Evolutionary conservation across 2,113 vertebrate genomes (phyloP).

Genomic region (Gulo gulo): DNA sequence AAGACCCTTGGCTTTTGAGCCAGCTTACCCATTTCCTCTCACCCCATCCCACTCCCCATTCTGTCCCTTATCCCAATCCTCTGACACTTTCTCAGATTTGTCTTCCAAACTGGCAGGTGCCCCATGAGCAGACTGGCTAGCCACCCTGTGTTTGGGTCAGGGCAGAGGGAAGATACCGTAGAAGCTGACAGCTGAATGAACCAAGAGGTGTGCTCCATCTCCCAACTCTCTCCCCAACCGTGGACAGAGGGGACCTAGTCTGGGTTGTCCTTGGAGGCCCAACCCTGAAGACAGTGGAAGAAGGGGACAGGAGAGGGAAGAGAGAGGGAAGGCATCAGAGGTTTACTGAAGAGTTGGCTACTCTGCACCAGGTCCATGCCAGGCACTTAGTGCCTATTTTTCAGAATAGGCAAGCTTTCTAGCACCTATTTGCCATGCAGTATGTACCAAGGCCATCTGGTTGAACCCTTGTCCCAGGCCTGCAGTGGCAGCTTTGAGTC

Average conservation of each 20-base stretch:
- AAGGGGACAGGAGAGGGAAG: background rate
- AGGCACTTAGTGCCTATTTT: background rate
- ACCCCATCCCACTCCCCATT: background rate
- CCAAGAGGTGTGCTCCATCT: background rate
- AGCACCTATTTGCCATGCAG: background rate
- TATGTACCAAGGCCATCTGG: background rate
- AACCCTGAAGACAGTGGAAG: constrained; percentile 41
- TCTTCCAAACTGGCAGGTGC: background rate
- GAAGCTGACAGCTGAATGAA: background rate
- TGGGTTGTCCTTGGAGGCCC: constrained; percentile 36
- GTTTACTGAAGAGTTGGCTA: background rate
- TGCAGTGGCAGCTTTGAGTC: background rate
- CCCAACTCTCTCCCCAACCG: background rate
- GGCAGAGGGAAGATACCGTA: background rate
- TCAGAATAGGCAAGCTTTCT: background rate
- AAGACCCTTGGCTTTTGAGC: background rate
- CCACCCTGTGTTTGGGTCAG: background rate
- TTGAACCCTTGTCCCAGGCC: background rate
- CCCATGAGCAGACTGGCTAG: background rate
- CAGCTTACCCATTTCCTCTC: background rate
- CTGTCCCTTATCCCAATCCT: background rate
- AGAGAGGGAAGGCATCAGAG: background rate
- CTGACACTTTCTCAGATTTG: background rate
- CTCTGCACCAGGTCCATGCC: background rate
- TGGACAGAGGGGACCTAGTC: background rate